Evolutionary conservation across 2,888 invertebrate species (phyloP).

Genomic region (Sminthurinus aureus): DNA sequence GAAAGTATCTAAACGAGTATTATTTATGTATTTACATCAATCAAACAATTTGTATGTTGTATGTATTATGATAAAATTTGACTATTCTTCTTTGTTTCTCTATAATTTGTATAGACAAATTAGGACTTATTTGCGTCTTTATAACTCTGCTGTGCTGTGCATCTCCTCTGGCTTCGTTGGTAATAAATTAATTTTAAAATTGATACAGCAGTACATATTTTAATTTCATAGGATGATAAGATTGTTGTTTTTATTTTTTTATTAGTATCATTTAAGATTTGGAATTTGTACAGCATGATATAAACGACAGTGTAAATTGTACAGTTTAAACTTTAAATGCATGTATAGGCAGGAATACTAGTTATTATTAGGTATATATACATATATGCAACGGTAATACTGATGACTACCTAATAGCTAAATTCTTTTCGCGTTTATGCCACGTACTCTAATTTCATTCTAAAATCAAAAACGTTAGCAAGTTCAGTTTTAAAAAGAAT

Average conservation of each 20-base stretch:
- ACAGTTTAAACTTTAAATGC: background rate
- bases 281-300: background rate
- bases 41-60: too few relatives aligned
- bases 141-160: constrained; percentile 63
- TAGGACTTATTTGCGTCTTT: constrained; percentile 62
- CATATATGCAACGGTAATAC: too few relatives aligned
- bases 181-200: constrained; percentile 49
- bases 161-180: constrained; percentile 63
- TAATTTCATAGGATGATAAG: background rate
- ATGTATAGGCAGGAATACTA: background rate
- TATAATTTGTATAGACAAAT: too few relatives aligned
- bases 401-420: too few relatives aligned
- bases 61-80: too few relatives aligned
- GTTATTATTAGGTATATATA: background rate
- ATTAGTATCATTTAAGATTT: background rate
- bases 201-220: background rate
- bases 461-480: too few relatives aligned
- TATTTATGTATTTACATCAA: too few relatives aligned
- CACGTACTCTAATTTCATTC: too few relatives aligned
- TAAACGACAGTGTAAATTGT: background rate
- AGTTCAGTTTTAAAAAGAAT: background rate
- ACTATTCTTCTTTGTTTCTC: too few relatives aligned
- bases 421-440: too few relatives aligned
- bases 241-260: background rate
- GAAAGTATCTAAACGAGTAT: too few relatives aligned